phyloP scores from a whole-genome alignment of 2,113 vertebrate genomes.

The Lophochroa leadbeateri region DNA sequence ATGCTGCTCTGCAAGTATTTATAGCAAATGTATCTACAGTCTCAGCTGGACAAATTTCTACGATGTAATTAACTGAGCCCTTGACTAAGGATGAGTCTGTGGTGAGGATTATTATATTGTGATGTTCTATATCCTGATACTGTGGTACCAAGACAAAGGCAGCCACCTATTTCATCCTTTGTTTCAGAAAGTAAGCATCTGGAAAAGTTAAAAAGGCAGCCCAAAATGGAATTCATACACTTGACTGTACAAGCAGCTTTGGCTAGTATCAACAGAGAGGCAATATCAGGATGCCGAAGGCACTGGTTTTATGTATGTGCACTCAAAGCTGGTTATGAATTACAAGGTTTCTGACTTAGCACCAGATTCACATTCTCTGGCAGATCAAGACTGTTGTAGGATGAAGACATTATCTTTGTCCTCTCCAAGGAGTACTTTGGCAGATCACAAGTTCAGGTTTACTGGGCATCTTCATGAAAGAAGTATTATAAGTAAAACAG shows the following conservation, averaged over 20 bases:
- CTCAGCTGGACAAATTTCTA: neutral
- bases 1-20: neutral
- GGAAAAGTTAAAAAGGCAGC: neutral
- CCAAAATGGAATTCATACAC: neutral
- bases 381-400: neutral
- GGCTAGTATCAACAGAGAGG: neutral
- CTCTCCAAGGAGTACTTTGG: neutral
- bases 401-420: neutral
- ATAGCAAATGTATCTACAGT: neutral
- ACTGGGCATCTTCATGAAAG: neutral
- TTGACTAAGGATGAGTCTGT: neutral
- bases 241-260: neutral
- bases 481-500: neutral
- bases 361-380: neutral
- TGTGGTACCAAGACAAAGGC: neutral
- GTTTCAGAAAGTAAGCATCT: neutral
- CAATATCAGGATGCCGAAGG: neutral
- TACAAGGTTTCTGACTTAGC: neutral
- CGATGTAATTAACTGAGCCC: neutral
- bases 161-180: neutral
- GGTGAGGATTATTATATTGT: neutral
- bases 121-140: neutral
- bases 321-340: neutral
- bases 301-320: neutral
- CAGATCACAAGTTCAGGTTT: neutral